Conservation (phyloP, 2,797 vertebrate genomes). For the Pseudomugil gertrudae region DNA sequence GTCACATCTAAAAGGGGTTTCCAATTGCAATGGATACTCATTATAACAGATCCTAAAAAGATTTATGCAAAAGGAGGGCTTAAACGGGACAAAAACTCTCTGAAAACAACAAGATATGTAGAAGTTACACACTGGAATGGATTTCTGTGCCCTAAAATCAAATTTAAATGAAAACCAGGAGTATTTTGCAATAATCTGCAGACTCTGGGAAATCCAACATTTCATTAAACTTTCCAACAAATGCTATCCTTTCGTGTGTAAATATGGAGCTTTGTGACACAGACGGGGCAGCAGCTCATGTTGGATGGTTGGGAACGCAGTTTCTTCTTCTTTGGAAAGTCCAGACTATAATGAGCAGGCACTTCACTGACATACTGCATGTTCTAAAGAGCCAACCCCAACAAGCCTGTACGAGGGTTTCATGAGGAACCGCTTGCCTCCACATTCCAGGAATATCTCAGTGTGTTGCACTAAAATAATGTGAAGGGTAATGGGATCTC, state of each 20-base stretch:
- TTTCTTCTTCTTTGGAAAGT: conserved; percentile 72
- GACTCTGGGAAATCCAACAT: conserved; percentile 25
- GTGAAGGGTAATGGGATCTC: conserved; percentile 70
- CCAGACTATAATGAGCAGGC: conserved; percentile 72
- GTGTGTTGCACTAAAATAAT: conserved; percentile 61
- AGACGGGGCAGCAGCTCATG: conserved; percentile 55
- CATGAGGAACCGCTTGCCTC: conserved; percentile 53
- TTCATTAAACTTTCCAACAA: conserved; percentile 31
- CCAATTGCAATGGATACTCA: background rate
- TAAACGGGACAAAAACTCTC: no score
- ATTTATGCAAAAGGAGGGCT: no score
- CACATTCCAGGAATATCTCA: conserved; percentile 74
- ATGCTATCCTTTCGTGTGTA: conserved; percentile 23
- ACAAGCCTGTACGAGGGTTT: conserved; percentile 65
- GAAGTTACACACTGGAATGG: no score
- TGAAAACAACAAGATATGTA: background rate
- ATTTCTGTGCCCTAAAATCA: no score
- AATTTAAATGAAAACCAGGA: conserved; percentile 2
- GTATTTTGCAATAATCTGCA: conserved; percentile 7
- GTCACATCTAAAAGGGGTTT: background rate
- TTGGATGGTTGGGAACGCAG: conserved; percentile 59
- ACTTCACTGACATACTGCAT: conserved; percentile 34
- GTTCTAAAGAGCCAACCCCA: conserved; percentile 65
- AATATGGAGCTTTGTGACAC: conserved; percentile 35
- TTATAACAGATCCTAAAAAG: no score